Conservation (phyloP, 1,140 invertebrate species). For the Halyomorpha halys region DNA sequence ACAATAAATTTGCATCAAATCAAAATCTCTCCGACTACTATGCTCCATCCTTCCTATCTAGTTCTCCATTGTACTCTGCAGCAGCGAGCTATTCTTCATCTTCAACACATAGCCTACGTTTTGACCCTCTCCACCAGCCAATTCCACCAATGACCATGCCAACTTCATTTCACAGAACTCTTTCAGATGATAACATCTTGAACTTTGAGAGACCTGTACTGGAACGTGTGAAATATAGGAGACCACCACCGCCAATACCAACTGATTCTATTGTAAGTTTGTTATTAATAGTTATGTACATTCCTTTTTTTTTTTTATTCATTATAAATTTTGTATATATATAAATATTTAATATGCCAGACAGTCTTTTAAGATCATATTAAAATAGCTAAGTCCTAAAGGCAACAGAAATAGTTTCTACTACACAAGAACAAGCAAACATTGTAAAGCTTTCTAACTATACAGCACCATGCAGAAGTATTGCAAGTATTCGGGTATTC, state of each 20-base stretch:
- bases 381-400: too few relatives aligned
- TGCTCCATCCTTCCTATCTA: slow-evolving; percentile 46
- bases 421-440: too few relatives aligned
- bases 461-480: too few relatives aligned
- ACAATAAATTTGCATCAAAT: slow-evolving; percentile 33
- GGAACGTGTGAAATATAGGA: slow-evolving; percentile 24
- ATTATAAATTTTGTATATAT: too few relatives aligned
- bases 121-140: slow-evolving; percentile 37
- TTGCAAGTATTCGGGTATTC: too few relatives aligned
- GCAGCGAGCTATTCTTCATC: slow-evolving; percentile 40
- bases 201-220: slow-evolving; percentile 40
- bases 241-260: slow-evolving; percentile 60
- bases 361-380: too few relatives aligned
- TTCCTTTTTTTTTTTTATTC: too few relatives aligned
- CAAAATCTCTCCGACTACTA: slow-evolving; percentile 32
- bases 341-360: too few relatives aligned
- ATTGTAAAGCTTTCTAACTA: too few relatives aligned
- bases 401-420: too few relatives aligned
- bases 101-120: slow-evolving; percentile 40
- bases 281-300: too few relatives aligned
- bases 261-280: slow-evolving; percentile 35
- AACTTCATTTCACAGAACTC: slow-evolving; percentile 40
- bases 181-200: slow-evolving; percentile 67
- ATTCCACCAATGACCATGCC: slow-evolving; percentile 18
- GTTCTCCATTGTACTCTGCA: slow-evolving; percentile 43